Base-by-base conservation (phyloP, 2,113 vertebrate genomes). In the Chauna torquata region DNA sequence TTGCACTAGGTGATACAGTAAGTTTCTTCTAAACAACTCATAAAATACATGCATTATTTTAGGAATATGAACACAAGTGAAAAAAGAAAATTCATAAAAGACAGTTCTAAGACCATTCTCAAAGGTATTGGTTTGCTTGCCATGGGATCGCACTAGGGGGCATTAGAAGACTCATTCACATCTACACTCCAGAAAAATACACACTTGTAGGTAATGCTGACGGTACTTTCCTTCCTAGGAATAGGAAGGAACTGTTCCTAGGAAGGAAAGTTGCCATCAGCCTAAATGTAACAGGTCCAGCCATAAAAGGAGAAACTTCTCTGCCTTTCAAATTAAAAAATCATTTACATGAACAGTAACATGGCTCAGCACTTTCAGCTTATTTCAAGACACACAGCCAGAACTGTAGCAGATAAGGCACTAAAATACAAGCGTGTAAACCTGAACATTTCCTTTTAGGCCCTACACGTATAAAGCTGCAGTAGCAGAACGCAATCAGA, bases 1-100 rank as follows among this genome's bases (percentile, higher is more conserved):
- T n/a, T 0, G 13, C 38, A 27, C 20, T 16, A 19, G 0, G 42
- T 36, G 16, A 2, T 0, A 0, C 40, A 9, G 58, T 18, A 17
- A 2, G 0, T 1, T 3, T 34, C 6, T 7, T 1, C 28, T 12
- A 16, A 16, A 25, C 7, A 15, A 17, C 6, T 52, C 23, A 0
- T 2, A 5, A 23, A n/a, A 61, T 2, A 69, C 3, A 20, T 0
- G 4, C 4, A 1, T 19, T 7, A 3, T 20, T 4, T 24, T 12
- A 15, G 7, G 79, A 58, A 83, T 49, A 44, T 0, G 8, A 77
- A 71, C 22, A 20, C 0, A 1, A 77, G 4, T 3, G 8, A 44
- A 55, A 42, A 54, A 47, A 57, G 32, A 2, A 22, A 50, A 30
- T 7, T 18, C 25, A 7, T 4, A 18, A 6, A 32, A 38, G 23